A percentile compares a stretch with the other conserved stretches of the same genome.
Evolutionary conservation across 2,888 invertebrate genomes (phyloP).

Genomic region (Drosophila fulvimacula): DNA sequence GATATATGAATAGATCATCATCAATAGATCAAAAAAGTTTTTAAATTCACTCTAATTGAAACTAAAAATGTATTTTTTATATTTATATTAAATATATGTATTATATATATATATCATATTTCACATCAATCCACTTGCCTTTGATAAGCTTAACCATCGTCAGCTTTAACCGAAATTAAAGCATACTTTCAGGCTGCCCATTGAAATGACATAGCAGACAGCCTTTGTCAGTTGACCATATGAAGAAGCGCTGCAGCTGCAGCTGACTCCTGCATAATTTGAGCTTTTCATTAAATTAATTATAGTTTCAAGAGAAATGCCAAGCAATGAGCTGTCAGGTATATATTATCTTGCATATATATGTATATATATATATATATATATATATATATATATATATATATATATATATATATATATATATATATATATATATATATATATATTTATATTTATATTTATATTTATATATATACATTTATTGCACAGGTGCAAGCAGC

Average conservation of each 20-base stretch:
- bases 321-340: constrained; percentile 45
- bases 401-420: background rate
- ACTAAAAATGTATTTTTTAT: too few relatives aligned
- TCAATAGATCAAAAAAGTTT: too few relatives aligned
- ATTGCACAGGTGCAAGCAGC: constrained; percentile 18
- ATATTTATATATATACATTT: background rate
- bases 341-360: constrained; percentile 23
- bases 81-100: too few relatives aligned
- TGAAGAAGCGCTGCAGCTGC: constrained; percentile 2
- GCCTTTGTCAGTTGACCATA: background rate
- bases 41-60: too few relatives aligned
- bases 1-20: too few relatives aligned
- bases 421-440: background rate
- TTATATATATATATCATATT: too few relatives aligned
- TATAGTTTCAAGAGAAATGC: constrained; percentile 36
- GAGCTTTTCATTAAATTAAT: constrained; percentile 50
- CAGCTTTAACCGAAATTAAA: background rate
- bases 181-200: constrained; percentile 55
- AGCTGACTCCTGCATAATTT: constrained; percentile 36
- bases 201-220: constrained; percentile 23
- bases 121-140: too few relatives aligned
- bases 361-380: background rate
- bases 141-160: background rate
- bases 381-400: background rate
- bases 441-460: background rate